Evolutionary conservation across 2,797 vertebrate species (phyloP).

Genomic region (Oreortyx pictus): DNA sequence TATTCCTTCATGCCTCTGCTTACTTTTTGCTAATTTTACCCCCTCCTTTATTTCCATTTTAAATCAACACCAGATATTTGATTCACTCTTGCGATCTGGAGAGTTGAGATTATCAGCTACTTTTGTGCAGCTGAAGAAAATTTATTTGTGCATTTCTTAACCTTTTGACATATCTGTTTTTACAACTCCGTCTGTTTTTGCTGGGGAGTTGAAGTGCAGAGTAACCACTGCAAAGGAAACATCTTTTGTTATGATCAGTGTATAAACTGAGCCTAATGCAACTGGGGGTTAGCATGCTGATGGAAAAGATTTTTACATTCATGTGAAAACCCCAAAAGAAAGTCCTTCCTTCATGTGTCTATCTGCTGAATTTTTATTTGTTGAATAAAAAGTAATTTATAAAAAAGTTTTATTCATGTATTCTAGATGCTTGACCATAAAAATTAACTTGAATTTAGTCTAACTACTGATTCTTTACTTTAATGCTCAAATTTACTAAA

Average conservation of each 20-base stretch:
- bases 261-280: conserved; percentile 30
- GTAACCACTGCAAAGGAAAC: conserved; percentile 50
- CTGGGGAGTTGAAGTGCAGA: conserved; percentile 12
- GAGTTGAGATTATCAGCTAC: conserved; percentile 21
- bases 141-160: conserved; percentile 65
- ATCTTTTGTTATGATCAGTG: conserved; percentile 36
- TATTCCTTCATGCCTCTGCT: background rate
- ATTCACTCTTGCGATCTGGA: background rate
- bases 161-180: conserved; percentile 70
- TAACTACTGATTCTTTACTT: background rate
- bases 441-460: background rate
- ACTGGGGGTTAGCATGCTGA: background rate
- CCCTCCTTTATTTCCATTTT: background rate
- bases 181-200: conserved; percentile 9
- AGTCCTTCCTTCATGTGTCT: background rate
- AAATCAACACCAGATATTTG: background rate
- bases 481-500: background rate
- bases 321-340: background rate
- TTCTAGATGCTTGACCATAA: background rate
- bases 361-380: background rate
- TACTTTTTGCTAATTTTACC: background rate
- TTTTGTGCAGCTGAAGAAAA: conserved; percentile 29
- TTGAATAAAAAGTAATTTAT: background rate
- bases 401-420: background rate
- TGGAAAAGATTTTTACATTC: background rate